These are phyloP conservation scores for Lepus townsendii DNA, from an alignment of 2,797 vertebrate genomes.

Conservation along the genomic window DNA sequence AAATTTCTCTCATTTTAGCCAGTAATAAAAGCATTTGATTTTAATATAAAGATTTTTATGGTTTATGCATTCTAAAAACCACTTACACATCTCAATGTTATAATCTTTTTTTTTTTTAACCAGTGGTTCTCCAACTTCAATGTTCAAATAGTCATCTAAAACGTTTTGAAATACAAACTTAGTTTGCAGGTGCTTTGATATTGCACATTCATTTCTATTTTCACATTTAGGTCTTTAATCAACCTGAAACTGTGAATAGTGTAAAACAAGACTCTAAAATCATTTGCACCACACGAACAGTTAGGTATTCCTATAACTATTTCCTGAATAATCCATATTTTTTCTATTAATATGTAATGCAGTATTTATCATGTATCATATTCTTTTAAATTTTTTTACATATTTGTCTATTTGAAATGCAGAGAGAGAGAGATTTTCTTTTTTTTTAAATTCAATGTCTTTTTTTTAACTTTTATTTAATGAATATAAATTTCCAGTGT, in stretches of 20 bases:
- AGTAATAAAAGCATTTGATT: neutral
- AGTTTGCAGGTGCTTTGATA: neutral
- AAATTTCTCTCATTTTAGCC: neutral
- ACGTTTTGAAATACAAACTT: neutral
- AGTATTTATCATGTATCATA: neutral
- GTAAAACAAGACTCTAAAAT: neutral
- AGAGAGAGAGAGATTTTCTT: too few species aligned
- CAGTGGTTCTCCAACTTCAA: neutral
- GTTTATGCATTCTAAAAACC: neutral
- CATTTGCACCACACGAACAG: neutral
- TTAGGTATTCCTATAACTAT: neutral
- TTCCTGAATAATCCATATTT: neutral
- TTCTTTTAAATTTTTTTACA: neutral
- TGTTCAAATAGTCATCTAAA: neutral
- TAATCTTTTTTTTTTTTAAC: neutral
- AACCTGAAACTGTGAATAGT: neutral
- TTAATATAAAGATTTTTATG: neutral
- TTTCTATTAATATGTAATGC: neutral
- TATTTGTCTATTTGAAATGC: too few species aligned
- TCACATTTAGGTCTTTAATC: slow-evolving; percentile 30
- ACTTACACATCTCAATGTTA: neutral
- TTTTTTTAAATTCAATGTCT: too few species aligned
- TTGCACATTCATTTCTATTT: slow-evolving; percentile 5
- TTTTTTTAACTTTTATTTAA: too few species aligned
- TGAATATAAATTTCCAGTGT: too few species aligned